Conservation (phyloP, 2,113 vertebrate species). For the Microcebus ravelobensis region DNA sequence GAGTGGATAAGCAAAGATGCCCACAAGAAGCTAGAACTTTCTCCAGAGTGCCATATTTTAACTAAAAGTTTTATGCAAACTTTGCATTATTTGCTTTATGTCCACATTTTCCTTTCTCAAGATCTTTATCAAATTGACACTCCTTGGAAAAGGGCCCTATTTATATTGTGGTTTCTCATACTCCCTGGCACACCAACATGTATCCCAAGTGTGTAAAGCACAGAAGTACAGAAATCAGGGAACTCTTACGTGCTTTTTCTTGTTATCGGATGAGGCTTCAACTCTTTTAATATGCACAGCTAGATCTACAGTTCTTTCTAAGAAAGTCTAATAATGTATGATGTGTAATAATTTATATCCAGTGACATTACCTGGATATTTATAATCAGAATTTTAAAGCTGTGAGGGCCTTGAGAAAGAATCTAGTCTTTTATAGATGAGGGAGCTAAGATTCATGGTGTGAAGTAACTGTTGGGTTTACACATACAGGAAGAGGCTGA, state of each 20-base stretch:
- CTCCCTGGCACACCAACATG: not conserved
- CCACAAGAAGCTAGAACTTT: not conserved
- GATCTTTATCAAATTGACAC: slow-evolving; percentile 10
- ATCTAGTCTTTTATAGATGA: not conserved
- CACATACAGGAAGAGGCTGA: not conserved
- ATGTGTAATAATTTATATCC: not conserved
- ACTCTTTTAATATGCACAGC: not conserved
- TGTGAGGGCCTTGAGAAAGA: not conserved
- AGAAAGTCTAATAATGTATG: not conserved
- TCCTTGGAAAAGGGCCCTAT: not conserved
- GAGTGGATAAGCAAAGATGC: not conserved
- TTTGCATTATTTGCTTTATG: not conserved
- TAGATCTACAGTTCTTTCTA: not conserved
- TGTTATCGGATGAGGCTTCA: not conserved
- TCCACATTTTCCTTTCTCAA: slow-evolving; percentile 10
- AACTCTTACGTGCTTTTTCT: not conserved
- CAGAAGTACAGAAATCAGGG: not conserved
- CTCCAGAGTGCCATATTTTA: not conserved
- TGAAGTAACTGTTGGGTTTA: not conserved
- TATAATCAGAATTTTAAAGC: not conserved
- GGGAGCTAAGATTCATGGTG: not conserved
- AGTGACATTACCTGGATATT: not conserved
- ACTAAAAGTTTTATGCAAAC: not conserved
- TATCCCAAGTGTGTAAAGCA: not conserved
- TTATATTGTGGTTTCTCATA: not conserved